A percentile compares a stretch with the other conserved stretches of the same genome.
phyloP scores from a whole-genome alignment of 2,888 invertebrate species.

The Gryllus longicercus region DNA sequence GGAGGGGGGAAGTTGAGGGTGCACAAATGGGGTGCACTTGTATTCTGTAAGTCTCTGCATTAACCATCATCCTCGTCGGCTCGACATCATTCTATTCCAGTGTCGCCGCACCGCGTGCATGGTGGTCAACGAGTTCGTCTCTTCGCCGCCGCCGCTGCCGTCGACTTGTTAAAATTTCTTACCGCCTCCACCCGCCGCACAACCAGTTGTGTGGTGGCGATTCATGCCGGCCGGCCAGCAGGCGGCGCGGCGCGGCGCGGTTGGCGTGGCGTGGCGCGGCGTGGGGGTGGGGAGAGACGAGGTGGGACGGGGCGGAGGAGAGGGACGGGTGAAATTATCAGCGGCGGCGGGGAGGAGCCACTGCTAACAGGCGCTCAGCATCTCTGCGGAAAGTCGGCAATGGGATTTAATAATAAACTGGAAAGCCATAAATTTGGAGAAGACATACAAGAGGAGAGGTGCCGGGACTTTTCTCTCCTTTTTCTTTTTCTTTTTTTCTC shows the following conservation, averaged over 20 bases:
- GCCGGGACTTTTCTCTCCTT: background rate
- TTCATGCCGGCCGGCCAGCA: too few relatives aligned
- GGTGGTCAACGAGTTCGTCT: too few relatives aligned
- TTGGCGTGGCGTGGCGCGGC: too few relatives aligned
- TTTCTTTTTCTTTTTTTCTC: background rate
- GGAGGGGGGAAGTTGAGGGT: too few relatives aligned
- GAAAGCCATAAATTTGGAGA: conserved; percentile 17
- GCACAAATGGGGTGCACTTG: too few relatives aligned
- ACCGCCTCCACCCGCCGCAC: background rate
- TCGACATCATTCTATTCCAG: too few relatives aligned
- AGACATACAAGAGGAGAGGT: conserved; percentile 11
- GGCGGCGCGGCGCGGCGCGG: too few relatives aligned
- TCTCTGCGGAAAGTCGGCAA: background rate
- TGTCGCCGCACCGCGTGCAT: too few relatives aligned
- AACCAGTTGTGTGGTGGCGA: background rate
- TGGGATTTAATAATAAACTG: conserved; percentile 17
- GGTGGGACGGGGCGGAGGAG: background rate
- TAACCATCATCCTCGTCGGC: too few relatives aligned
- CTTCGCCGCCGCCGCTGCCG: background rate
- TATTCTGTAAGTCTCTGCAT: too few relatives aligned
- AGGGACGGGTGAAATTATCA: conserved; percentile 3
- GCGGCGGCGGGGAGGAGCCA: background rate
- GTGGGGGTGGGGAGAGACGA: too few relatives aligned
- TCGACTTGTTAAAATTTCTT: background rate
- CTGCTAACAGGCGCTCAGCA: conserved; percentile 9